Conservation (phyloP, 2,888 invertebrate species). For the Nemotelus nigrinus region DNA sequence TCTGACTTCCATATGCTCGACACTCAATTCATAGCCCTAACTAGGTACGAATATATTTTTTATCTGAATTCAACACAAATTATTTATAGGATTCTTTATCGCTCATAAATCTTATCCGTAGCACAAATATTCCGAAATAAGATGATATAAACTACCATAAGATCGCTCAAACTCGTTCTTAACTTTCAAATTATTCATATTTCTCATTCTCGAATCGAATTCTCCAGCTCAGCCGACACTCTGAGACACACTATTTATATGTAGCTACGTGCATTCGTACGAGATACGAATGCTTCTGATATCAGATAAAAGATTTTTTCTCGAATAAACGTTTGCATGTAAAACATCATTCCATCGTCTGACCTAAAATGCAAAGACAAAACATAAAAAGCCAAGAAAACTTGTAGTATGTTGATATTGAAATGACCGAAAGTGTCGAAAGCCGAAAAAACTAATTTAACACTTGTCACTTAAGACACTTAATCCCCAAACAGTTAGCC, state of each 20-base stretch:
- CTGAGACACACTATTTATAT: too few species aligned
- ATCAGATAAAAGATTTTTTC: too few species aligned
- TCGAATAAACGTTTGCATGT: too few species aligned
- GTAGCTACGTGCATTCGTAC: too few species aligned
- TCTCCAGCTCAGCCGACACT: not conserved
- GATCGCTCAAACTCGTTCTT: conserved; percentile 12
- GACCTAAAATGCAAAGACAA: not conserved
- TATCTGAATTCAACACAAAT: conserved; percentile 10
- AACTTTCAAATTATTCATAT: conserved; percentile 23
- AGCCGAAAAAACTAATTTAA: conserved; percentile 55
- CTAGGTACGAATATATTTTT: conserved; percentile 15
- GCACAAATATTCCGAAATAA: conserved; percentile 36
- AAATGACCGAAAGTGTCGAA: conserved; percentile 48
- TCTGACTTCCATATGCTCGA: not conserved
- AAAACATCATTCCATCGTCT: too few species aligned
- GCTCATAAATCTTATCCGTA: conserved; percentile 34
- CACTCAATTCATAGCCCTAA: conserved; percentile 11
- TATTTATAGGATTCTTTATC: conserved; percentile 33
- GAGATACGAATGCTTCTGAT: too few species aligned
- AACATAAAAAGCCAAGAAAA: conserved; percentile 12
- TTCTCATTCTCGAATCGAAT: not conserved
- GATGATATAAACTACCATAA: conserved; percentile 37
- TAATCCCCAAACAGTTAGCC: conserved; percentile 51
- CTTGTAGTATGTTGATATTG: conserved; percentile 39
- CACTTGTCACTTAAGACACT: conserved; percentile 54